These are phyloP conservation scores for Punctoribates punctum DNA, from an alignment of 2,888 invertebrate genomes.

Conservation along the genomic window DNA sequence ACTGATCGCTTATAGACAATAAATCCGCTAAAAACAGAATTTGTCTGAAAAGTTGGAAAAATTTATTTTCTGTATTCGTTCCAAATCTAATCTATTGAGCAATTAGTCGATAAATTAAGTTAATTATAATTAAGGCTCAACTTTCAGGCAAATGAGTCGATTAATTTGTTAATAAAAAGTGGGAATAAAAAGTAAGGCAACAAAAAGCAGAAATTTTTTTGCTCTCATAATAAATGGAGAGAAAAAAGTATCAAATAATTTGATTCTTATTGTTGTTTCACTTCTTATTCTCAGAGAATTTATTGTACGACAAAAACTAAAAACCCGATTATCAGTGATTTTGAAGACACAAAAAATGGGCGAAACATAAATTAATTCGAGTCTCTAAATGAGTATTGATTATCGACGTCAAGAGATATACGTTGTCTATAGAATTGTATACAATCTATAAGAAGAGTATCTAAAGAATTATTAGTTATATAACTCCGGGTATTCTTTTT, in stretches of 20 bases:
- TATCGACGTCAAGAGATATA: neutral
- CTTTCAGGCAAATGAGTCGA: neutral
- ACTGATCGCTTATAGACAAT: too few relatives aligned
- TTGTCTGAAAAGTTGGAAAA: neutral
- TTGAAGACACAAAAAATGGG: neutral
- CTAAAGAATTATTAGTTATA: too few relatives aligned
- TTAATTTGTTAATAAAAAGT: too few relatives aligned
- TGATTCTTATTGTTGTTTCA: neutral
- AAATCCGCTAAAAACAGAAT: neutral
- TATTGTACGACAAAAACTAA: neutral
- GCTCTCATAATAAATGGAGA: neutral
- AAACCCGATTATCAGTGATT: neutral
- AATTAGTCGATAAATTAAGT: neutral
- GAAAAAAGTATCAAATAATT: neutral
- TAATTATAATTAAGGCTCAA: neutral
- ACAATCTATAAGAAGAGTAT: too few relatives aligned
- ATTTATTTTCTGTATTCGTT: neutral
- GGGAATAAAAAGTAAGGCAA: too few relatives aligned
- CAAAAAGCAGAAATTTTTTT: neutral
- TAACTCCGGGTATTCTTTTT: too few relatives aligned
- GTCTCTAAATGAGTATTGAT: constrained; percentile 6
- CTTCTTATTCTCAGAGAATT: neutral
- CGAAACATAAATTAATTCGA: neutral
- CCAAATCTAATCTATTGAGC: neutral
- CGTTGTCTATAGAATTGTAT: too few relatives aligned